Evolutionary conservation across 1,140 invertebrate genomes (phyloP).

Genomic region (Cecropterus lyciades): DNA sequence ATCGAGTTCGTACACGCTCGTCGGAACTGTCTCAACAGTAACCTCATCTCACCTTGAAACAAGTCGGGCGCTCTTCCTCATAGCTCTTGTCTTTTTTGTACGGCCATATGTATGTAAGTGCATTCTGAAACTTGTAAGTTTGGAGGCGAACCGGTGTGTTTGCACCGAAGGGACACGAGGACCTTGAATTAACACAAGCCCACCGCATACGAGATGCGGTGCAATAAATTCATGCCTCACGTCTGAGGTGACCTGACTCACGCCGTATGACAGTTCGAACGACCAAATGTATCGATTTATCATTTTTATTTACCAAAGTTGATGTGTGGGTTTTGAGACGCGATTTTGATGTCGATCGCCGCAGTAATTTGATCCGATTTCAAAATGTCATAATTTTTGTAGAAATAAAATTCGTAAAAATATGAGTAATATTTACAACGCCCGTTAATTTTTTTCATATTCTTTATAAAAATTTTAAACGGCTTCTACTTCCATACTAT

Average conservation of each 20-base stretch:
- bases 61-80: constrained; percentile 46
- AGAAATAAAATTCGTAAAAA: background rate
- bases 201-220: constrained; percentile 47
- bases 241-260: constrained; percentile 45
- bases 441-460: background rate
- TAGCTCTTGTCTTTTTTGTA: constrained; percentile 34
- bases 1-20: constrained; percentile 28
- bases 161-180: constrained; percentile 56
- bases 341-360: too few species aligned
- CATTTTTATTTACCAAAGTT: background rate
- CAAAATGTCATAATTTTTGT: background rate
- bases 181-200: constrained; percentile 52
- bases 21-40: constrained; percentile 35
- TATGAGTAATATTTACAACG: background rate
- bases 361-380: too few species aligned
- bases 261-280: constrained; percentile 12
- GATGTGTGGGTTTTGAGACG: background rate
- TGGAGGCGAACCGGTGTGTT: constrained; percentile 58
- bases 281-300: constrained; percentile 8
- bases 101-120: constrained; percentile 38
- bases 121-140: constrained; percentile 52
- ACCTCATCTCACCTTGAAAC: constrained; percentile 39
- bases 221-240: constrained; percentile 46
- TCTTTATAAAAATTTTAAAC: background rate
- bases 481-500: background rate